A percentile compares a stretch with the other conserved stretches of the same genome.
Evolutionary conservation across 2,797 vertebrate genomes (phyloP).

Genomic region (Falco berigora): DNA sequence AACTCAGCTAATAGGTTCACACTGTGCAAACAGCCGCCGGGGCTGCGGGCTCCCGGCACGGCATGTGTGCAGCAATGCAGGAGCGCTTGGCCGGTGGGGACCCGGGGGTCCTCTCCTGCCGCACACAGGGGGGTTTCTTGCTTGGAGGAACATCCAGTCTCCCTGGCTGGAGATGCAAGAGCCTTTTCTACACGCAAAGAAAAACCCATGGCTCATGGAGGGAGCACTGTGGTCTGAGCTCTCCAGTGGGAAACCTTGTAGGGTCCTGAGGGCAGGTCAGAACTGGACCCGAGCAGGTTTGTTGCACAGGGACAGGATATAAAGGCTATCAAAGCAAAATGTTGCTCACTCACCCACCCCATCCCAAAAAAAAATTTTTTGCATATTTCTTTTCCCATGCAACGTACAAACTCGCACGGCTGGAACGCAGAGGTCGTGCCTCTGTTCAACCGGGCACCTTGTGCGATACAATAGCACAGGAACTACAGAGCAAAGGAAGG

Average conservation of each 20-base stretch:
- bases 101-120: background rate
- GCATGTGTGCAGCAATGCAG: rapidly evolving
- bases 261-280: background rate
- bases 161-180: background rate
- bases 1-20: constrained; percentile 57
- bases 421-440: background rate
- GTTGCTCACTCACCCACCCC: background rate
- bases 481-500: background rate
- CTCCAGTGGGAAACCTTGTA: background rate
- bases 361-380: background rate
- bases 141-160: background rate
- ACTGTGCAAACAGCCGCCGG: constrained; percentile 33
- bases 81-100: rapidly evolving
- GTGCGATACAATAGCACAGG: background rate
- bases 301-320: background rate
- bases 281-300: background rate
- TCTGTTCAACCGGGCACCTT: background rate
- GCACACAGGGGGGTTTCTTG: background rate
- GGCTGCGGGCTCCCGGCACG: constrained; percentile 9
- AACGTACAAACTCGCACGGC: background rate
- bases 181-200: background rate
- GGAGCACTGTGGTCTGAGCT: background rate
- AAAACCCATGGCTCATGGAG: background rate
- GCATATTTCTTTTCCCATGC: background rate
- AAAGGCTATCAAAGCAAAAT: background rate